Base-by-base conservation (phyloP, 2,888 invertebrate genomes). In the Sclerodermus sp. region DNA sequence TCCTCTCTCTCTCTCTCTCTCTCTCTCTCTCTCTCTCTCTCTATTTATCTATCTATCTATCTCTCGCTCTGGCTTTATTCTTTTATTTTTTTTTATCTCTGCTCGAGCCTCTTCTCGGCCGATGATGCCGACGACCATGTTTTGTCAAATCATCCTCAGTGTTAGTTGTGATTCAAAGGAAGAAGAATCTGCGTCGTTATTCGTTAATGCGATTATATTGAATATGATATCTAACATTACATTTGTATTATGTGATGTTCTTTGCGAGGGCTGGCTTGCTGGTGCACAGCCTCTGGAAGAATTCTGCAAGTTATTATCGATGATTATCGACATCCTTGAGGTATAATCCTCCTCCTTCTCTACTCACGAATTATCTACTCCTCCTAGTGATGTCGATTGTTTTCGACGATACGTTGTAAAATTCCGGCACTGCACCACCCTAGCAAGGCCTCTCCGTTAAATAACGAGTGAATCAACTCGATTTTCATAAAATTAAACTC, bases 111-210 rank as follows among this genome's bases (percentile, higher is more conserved):
- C n/a, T 23, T 23, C 34, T 34, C 34, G 34, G n/a, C 34, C 34
- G 34, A 12, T 51, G 51, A 47, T 36, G 39, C 39, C 60, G 58
- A 53, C 53, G 56, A 62, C 54, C 60, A 69, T 68, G 70, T 68
- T 73, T 74, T 68, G 71, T 70, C 73, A 70, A 64, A 65, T 71
- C 70, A 71, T 57, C 45, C 40, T 63, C 58, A 64, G 61, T 74
- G 68, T 74, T 74, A 73, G 70, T 62, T 71, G 73, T 75, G 63
- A 69, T 62, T 58, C 57, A 56, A 55, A 38, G 40, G 45, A 37
- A 32, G 18, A 45, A 12, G 42, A 63, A 57, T 59, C 59, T 59
- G 63, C 62, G 58, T 55, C 62, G 62, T 62, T 54, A 57, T 45
- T 5, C 23, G 42, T 34, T 34, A n/a, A 13, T 34, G 10, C 34